Percentiles rank a stretch among this genome's conserved stretches.
Conservation (phyloP, 2,113 vertebrate species). For the Thunnus maccoyii region DNA sequence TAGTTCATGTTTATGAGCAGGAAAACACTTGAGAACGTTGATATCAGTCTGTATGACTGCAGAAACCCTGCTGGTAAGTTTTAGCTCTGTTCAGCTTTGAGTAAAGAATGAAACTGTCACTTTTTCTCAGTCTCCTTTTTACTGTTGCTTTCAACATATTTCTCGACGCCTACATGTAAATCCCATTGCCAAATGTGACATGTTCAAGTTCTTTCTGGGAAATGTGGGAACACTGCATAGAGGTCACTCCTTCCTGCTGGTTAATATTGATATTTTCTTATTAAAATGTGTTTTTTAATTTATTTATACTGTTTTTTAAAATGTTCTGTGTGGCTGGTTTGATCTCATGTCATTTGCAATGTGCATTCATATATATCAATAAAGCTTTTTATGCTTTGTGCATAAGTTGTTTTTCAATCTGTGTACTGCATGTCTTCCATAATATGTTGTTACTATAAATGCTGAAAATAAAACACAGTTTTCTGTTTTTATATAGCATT, state of each 20-base stretch:
- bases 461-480: too few relatives aligned
- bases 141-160: slow-evolving; percentile 1
- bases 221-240: not conserved
- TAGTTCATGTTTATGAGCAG: too few relatives aligned
- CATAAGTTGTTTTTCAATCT: too few relatives aligned
- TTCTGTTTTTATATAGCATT: not conserved
- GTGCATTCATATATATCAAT: not conserved
- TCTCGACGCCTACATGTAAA: not conserved
- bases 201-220: not conserved
- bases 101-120: not conserved
- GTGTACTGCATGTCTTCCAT: too few relatives aligned
- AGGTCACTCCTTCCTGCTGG: not conserved
- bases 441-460: too few relatives aligned
- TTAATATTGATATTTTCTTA: too few relatives aligned
- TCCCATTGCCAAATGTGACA: not conserved
- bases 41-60: too few relatives aligned
- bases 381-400: too few relatives aligned
- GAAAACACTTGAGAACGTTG: too few relatives aligned
- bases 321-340: not conserved
- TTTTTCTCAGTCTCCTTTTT: not conserved
- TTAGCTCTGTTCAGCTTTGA: too few relatives aligned
- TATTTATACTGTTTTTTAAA: not conserved
- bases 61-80: too few relatives aligned
- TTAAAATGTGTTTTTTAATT: not conserved
- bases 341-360: not conserved